Evolutionary conservation across 2,113 vertebrate genomes (phyloP).

Genomic region (Lamprotornis superbus): DNA sequence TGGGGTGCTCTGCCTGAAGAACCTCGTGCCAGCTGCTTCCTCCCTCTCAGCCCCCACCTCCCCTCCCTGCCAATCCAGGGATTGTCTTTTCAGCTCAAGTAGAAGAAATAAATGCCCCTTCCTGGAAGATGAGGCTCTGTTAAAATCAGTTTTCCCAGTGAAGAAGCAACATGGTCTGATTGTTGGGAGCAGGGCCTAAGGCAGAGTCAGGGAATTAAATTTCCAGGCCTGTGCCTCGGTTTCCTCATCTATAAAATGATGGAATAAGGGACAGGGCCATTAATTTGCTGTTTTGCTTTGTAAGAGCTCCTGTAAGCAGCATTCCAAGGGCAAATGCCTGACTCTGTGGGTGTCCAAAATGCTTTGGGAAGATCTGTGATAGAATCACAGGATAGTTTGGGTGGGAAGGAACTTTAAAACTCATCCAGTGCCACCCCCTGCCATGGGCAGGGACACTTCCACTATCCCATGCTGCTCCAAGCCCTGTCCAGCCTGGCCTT

Average conservation of each 20-base stretch:
- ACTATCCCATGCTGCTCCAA: neutral
- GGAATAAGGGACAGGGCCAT: neutral
- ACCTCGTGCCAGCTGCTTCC: neutral
- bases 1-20: slow-evolving; percentile 29
- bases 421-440: neutral
- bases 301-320: neutral
- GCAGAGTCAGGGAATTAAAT: neutral
- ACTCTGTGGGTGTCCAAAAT: neutral
- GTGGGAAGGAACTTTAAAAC: neutral
- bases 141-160: neutral
- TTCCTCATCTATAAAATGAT: neutral
- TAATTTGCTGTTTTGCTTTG: neutral
- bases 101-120: neutral
- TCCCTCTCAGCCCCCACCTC: neutral
- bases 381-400: neutral
- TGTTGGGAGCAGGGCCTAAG: neutral
- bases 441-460: neutral
- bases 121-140: neutral
- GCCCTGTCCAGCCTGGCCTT: too few relatives aligned
- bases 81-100: neutral
- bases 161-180: neutral
- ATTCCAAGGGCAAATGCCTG: neutral
- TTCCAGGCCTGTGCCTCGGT: neutral
- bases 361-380: neutral
- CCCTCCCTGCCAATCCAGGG: neutral